A percentile compares a stretch with the other conserved stretches of the same genome.
phyloP scores from a whole-genome alignment of 35 echinoderm and acorn worm species.

The Patiria miniata region DNA sequence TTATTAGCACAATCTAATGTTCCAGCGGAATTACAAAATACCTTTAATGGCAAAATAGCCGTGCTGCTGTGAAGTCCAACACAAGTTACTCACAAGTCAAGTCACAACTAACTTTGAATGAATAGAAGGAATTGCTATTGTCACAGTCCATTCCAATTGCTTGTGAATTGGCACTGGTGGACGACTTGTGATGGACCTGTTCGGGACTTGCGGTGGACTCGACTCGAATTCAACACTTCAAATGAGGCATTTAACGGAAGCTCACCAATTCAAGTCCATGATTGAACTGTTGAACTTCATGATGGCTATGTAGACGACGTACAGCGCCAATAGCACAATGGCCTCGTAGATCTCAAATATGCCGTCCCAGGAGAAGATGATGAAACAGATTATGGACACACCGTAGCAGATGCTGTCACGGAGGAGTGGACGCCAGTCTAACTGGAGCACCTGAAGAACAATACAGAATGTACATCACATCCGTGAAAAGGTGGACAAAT shows the following conservation, averaged over 20 bases:
- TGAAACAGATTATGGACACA: conserved; percentile 86
- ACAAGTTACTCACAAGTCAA: background rate
- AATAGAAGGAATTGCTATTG: no score
- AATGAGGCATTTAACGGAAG: background rate
- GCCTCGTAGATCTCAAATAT: conserved; percentile 65
- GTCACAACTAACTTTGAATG: background rate
- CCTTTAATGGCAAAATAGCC: no score
- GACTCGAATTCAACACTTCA: no score
- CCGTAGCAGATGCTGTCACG: conserved; percentile 87
- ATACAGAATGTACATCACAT: no score
- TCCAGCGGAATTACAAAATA: no score
- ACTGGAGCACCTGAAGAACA: conserved; percentile 65
- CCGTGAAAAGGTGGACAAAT: no score
- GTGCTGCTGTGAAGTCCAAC: no score
- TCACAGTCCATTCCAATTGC: no score
- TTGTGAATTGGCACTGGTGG: no score
- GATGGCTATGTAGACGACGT: conserved; percentile 75
- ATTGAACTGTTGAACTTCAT: conserved; percentile 92
- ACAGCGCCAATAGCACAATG: conserved; percentile 66
- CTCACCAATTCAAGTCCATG: conserved; percentile 82
- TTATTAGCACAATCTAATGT: no score
- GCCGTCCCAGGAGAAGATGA: conserved; percentile 86
- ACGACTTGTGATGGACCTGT: no score
- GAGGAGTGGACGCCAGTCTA: conserved; percentile 85
- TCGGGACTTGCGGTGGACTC: no score